A percentile compares a stretch with the other conserved stretches of the same genome.
phyloP scores from a whole-genome alignment of 1,140 invertebrate species.

The Antheraea pernyi region DNA sequence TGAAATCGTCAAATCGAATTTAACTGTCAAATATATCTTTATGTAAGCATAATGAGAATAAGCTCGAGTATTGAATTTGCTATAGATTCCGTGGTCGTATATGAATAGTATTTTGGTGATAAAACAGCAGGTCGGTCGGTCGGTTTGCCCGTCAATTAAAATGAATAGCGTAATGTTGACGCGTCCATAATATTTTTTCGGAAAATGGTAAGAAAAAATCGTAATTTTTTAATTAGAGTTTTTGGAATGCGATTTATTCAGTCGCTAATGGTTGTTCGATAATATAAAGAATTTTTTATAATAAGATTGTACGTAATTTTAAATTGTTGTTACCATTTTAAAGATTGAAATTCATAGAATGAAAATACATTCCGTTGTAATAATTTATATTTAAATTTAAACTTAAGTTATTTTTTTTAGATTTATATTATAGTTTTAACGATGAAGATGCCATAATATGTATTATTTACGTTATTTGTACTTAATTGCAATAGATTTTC shows the following conservation, averaged over 20 bases:
- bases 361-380: constrained; percentile 62
- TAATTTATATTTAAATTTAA: constrained; percentile 27
- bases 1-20: neutral
- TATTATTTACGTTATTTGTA: constrained; percentile 54
- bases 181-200: constrained; percentile 71
- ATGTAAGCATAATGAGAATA: constrained; percentile 19
- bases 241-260: neutral
- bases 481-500: constrained; percentile 50
- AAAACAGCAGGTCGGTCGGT: constrained; percentile 13
- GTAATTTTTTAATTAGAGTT: constrained; percentile 4
- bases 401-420: constrained; percentile 18
- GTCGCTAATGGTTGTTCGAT: constrained; percentile 52
- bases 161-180: constrained; percentile 46
- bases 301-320: constrained; percentile 51
- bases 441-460: constrained; percentile 55
- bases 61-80: constrained; percentile 43
- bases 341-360: constrained; percentile 5
- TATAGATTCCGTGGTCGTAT: constrained; percentile 41
- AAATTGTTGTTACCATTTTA: constrained; percentile 56
- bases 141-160: constrained; percentile 67
- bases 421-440: constrained; percentile 18
- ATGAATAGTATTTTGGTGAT: constrained; percentile 28
- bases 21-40: neutral
- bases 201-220: neutral
- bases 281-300: constrained; percentile 66